Base-by-base conservation (phyloP, 1,140 invertebrate genomes). In the Pygmarrhopalites habei region DNA sequence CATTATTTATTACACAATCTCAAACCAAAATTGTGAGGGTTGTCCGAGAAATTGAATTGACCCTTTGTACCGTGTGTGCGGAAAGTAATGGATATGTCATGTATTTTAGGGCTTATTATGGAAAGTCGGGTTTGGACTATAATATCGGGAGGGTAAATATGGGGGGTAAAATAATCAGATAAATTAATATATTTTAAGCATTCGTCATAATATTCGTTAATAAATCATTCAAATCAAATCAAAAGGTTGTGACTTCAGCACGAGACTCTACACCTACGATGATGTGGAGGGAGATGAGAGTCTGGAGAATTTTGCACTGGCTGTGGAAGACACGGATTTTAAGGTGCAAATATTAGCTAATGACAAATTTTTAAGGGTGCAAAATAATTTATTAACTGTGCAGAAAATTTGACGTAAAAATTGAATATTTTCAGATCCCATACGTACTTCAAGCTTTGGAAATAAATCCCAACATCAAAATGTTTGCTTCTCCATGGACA, bases 221-320 rank as follows among this genome's bases (percentile, higher is more conserved):
- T n/a, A n/a, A n/a, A n/a, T n/a, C n/a, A n/a, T n/a, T n/a, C n/a
- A n/a, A n/a, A n/a, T n/a, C n/a, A n/a, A n/a, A n/a, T n/a, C n/a
- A n/a, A n/a, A n/a, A 19, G 89, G 89, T 23, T 83, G 82, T 68
- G 91, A 95, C 75, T 92, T 91, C 73, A 89, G 86, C 1, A 82
- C 78, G 1, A 79, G 78, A 47, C 68, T 74, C 1, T 90, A 90
- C 68, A 80, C 85, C 0, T 87, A 88, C 71, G 56, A 57, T 39
- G 65, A 69, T 49, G 84, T 85, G 71, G 28, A 64, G 26, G 62
- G 68, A 23, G 87, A 91, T 75, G 79, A 80, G 3, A 73, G 77
- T 1, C 76, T 92, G 3, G 77, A 75, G 2, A 81, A 85, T 67
- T 92, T 87, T 76, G 76, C 80, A 7, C 74, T 90, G 0, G 75